phyloP scores from a whole-genome alignment of 1,140 invertebrate species.

The Ceratosolen fusciceps region DNA sequence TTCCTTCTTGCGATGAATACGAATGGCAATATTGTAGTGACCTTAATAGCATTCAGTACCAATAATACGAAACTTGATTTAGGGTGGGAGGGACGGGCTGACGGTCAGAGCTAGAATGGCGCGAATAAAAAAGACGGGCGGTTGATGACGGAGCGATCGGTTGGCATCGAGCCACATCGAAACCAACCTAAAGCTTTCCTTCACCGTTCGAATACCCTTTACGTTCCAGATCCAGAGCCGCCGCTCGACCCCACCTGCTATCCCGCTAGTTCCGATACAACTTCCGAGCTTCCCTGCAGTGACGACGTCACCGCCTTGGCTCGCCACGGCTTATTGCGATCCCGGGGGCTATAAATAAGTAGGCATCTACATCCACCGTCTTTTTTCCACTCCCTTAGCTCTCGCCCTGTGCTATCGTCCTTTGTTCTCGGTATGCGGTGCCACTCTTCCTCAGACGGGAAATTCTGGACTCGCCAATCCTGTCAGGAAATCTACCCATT shows the following conservation, averaged over 20 bases:
- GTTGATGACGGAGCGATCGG: conserved; percentile 11
- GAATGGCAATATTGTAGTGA: background rate
- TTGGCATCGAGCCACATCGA: conserved; percentile 27
- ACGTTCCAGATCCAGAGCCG: background rate
- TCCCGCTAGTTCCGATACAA: too few relatives aligned
- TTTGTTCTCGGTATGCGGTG: too few relatives aligned
- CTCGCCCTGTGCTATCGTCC: too few relatives aligned
- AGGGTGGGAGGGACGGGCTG: background rate
- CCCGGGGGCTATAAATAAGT: conserved; percentile 53
- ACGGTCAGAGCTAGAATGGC: background rate
- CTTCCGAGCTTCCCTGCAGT: conserved; percentile 8
- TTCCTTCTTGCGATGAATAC: background rate
- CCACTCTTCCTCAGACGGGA: background rate
- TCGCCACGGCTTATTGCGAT: conserved; percentile 53
- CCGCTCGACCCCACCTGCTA: background rate
- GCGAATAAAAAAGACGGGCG: background rate
- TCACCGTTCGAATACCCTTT: background rate
- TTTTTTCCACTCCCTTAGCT: conserved; percentile 6
- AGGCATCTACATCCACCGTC: conserved; percentile 42
- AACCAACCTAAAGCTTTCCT: background rate
- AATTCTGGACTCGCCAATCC: background rate
- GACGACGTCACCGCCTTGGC: conserved; percentile 48
- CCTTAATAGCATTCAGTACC: background rate
- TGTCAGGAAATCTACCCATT: background rate
- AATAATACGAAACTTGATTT: conserved; percentile 35